Evolutionary conservation across 2,888 invertebrate genomes (phyloP), one percentile per base, ranked within the genome.

Genomic region (Heliconius cydno): DNA sequence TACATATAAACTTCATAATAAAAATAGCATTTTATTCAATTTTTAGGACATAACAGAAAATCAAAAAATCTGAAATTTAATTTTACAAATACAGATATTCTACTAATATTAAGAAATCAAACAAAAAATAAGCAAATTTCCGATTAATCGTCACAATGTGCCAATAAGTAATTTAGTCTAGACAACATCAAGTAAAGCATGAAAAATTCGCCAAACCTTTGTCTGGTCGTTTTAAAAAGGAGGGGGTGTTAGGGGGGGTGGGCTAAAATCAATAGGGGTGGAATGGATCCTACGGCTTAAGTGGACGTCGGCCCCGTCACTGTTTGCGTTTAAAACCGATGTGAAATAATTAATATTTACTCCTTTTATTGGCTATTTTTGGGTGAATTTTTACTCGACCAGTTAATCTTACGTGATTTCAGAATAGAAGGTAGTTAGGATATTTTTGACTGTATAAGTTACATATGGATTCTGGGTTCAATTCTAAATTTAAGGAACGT

Each of bases 181-280:
- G 84, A 84, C 83, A 82, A 84, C 83, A 81, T 83, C 80, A 82
- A 82, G 83, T 79, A 79, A 81, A 82, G 80, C 82, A 84, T 82
- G 83, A 85, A 85, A 86, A 85, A 86, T 86, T 90, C 89, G 86
- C 87, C 87, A 86, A 87, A 87, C 86, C 85, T 85, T 92, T 92
- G 92, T 92, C 92, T 91, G 86, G 86, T 86, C 88, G 86, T 92
- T 92, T 89, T 90, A 91, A 92, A 89, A 86, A 88, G 86, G 88
- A 87, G 85, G 86, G 85, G 83, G 82, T 78, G 70, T 70, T 41
- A 84, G 84, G 82, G 81, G 34, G 82, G 90, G 85, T 88, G 90
- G 86, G 86, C 86, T 60, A 90, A 91, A 92, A 93, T 93, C 93
- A 88, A 94, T 93, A 93, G 87, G 86, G 87, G 91, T 88, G 82